phyloP scores from a whole-genome alignment of 2,888 invertebrate species.

The Oscheius onirici region DNA sequence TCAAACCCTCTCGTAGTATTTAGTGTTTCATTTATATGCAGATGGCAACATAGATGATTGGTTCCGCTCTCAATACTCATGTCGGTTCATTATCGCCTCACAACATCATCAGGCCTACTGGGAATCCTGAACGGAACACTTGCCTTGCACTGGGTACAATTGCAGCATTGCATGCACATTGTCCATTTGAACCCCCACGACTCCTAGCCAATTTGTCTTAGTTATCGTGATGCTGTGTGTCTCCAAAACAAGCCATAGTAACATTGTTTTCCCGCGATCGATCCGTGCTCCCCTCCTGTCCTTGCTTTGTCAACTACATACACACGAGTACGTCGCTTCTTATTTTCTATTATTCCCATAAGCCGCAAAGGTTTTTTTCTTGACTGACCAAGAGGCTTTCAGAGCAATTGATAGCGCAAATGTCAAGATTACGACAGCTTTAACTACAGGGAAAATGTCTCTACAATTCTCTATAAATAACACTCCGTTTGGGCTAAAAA shows the following conservation, averaged over 20 bases:
- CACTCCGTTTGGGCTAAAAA: background rate
- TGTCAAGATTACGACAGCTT: constrained; percentile 11
- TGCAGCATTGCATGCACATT: background rate
- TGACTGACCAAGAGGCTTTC: constrained; percentile 1
- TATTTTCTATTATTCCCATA: background rate
- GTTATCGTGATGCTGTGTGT: constrained; percentile 13
- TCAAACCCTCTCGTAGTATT: too few relatives aligned
- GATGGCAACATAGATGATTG: constrained; percentile 5
- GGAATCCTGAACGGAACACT: background rate
- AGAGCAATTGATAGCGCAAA: constrained; percentile 15
- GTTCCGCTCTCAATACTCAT: background rate
- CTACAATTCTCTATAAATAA: background rate
- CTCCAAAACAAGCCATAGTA: constrained; percentile 13
- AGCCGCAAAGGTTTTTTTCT: background rate
- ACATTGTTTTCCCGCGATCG: constrained; percentile 8
- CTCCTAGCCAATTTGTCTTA: constrained; percentile 9
- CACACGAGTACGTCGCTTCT: background rate
- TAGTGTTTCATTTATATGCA: background rate
- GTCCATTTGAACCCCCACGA: constrained; percentile 2
- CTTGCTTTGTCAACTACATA: background rate
- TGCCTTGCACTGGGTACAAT: background rate
- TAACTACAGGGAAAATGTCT: background rate
- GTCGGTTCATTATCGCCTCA: constrained; percentile 11
- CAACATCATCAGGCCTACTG: constrained; percentile 7
- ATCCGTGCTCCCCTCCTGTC: background rate